Base-by-base conservation (phyloP, 1,140 invertebrate species). In the Bombus cullumanus region DNA sequence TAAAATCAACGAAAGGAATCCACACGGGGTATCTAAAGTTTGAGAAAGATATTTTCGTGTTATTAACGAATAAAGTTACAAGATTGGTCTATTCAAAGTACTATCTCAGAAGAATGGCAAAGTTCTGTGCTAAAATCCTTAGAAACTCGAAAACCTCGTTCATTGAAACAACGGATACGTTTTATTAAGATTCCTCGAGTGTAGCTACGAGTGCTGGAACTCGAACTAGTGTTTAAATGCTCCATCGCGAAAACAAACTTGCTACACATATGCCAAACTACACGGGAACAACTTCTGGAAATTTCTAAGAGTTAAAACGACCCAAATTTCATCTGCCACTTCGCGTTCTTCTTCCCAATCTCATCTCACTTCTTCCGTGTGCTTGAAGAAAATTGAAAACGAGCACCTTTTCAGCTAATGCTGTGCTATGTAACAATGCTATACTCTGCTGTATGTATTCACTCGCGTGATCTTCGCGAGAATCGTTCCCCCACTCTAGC, bases 391-490 rank as follows among this genome's bases (percentile, higher is more conserved):
- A 53, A 53, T 22, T 53, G 47, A 53, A 53, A 53, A 53, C 47
- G 18, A 22, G 18, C 47, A 53, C 47, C 47, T 22, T 22, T 53
- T 8, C 5, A 53, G 18, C 47, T 53, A 53, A 22, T 53, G 47
- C 47, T 53, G 47, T 8, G 47, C 47, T 22, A 8, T 53, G 47
- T 53, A 53, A 53, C 47, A 53, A 53, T 22, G 47, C 43, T 47
- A 47, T 47, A 15, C 3, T 15, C 13, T 15, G 43, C 47, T 53
- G 18, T 8, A 53, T 66, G 15, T 66, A 31, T 64, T 64, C 62
- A 34, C 28, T 28, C 77, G 83, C 57, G 57, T 37, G 59, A 86
- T 37, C 71, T 66, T 85, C 28, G 43, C 34, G 64, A 81, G 31
- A 18, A 59, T 62, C 34, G 28, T 64, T 31, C 59, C 5, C 71